Percentiles rank a stretch among this genome's conserved stretches.
Conservation (phyloP, 2,888 invertebrate genomes). For the Epinotia nisella region DNA sequence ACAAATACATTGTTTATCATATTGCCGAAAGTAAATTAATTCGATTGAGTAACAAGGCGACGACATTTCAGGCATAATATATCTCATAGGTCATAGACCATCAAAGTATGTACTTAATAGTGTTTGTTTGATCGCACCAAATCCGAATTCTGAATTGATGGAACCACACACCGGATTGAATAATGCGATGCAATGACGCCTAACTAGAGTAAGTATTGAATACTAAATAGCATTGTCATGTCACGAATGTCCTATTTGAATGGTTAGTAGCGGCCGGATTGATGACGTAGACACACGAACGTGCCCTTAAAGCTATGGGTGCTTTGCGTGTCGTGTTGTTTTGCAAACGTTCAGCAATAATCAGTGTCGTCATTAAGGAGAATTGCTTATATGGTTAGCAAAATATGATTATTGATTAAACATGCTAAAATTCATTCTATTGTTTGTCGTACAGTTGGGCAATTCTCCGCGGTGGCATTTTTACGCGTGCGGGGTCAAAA, state of each 20-base stretch:
- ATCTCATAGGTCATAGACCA: neutral
- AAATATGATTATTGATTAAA: constrained; percentile 4
- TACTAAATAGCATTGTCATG: constrained; percentile 11
- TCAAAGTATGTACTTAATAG: neutral
- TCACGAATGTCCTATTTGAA: constrained; percentile 26
- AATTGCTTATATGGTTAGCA: constrained; percentile 9
- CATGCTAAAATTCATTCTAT: neutral
- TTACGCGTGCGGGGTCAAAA: too few relatives aligned
- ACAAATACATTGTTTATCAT: too few relatives aligned
- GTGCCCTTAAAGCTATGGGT: constrained; percentile 24
- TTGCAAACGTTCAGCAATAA: constrained; percentile 17
- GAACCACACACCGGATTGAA: neutral
- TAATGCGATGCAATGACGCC: neutral
- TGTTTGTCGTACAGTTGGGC: neutral
- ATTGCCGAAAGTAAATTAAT: too few relatives aligned
- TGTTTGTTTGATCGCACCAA: neutral
- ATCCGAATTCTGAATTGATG: neutral
- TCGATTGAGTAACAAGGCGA: too few relatives aligned
- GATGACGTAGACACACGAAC: constrained; percentile 33
- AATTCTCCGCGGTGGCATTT: too few relatives aligned
- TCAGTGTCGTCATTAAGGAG: constrained; percentile 33
- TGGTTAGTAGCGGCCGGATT: constrained; percentile 17
- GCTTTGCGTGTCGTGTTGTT: constrained; percentile 27
- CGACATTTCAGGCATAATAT: too few relatives aligned
- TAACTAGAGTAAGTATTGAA: neutral